Conservation (phyloP, 2,888 invertebrate species). For the Dexiosoma caninum region DNA sequence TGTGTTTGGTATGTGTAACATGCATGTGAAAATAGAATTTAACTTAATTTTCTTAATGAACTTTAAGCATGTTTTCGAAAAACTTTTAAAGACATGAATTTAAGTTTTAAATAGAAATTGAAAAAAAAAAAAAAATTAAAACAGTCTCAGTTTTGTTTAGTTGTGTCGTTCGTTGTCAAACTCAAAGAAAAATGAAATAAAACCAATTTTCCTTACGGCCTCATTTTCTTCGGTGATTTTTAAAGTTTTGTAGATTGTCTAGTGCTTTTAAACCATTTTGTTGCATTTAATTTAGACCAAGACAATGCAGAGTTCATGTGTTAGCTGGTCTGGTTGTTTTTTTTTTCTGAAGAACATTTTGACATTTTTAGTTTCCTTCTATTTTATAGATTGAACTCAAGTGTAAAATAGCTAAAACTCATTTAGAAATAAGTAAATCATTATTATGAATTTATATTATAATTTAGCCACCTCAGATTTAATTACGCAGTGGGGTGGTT, state of each 20-base stretch:
- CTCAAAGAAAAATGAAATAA: slow-evolving; percentile 7
- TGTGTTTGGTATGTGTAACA: background rate
- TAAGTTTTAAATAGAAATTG: slow-evolving; percentile 5
- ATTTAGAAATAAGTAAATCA: too few relatives aligned
- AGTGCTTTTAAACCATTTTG: slow-evolving; percentile 2
- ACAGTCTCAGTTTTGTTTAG: slow-evolving; percentile 14
- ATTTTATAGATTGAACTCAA: background rate
- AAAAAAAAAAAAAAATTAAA: background rate
- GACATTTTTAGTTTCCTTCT: background rate
- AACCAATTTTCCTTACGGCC: background rate
- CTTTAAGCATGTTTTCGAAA: background rate
- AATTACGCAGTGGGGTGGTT: too few relatives aligned
- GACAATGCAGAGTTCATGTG: background rate
- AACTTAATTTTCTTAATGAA: slow-evolving; percentile 47
- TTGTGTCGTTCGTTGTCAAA: slow-evolving; percentile 39
- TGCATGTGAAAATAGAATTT: background rate
- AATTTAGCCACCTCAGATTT: too few relatives aligned
- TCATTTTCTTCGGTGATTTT: background rate
- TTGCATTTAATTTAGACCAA: slow-evolving; percentile 5
- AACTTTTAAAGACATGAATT: slow-evolving; percentile 22
- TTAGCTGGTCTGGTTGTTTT: slow-evolving; percentile 2
- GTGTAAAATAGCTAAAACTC: background rate
- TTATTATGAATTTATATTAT: too few relatives aligned
- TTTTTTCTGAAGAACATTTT: background rate
- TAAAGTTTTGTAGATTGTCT: background rate